Conservation (phyloP, 2,797 vertebrate genomes). For the Trachops cirrhosus region DNA sequence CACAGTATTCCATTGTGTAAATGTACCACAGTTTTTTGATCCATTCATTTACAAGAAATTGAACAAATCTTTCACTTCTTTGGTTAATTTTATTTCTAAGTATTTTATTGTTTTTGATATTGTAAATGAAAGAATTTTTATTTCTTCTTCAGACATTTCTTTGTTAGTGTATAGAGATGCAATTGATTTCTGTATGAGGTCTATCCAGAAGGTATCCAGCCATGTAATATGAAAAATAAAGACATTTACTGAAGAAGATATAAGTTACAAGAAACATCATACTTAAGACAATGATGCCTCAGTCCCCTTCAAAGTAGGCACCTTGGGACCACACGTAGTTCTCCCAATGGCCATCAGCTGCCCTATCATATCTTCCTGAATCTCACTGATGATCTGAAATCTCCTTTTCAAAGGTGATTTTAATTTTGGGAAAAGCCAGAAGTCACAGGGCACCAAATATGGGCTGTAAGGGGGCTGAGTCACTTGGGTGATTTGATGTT, state of each 20-base stretch:
- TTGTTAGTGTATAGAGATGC: not conserved
- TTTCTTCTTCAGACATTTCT: not conserved
- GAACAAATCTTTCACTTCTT: not conserved
- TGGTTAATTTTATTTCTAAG: not conserved
- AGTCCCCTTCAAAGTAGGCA: not conserved
- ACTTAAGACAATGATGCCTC: not conserved
- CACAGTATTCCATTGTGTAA: too few relatives aligned
- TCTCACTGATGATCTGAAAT: not conserved
- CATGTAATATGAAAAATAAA: not conserved
- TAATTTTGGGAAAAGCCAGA: not conserved
- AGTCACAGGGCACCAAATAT: not conserved
- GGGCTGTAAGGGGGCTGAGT: not conserved
- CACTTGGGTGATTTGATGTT: not conserved
- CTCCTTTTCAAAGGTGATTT: not conserved
- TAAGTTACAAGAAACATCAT: not conserved
- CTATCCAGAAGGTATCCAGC: not conserved
- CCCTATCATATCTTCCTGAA: not conserved
- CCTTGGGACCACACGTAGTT: not conserved
- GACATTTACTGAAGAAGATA: not conserved
- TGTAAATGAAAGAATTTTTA: not conserved
- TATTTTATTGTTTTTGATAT: not conserved
- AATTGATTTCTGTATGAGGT: not conserved
- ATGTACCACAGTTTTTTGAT: too few relatives aligned
- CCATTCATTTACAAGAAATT: not conserved
- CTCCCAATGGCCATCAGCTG: not conserved